Base-by-base conservation (phyloP, 2,888 invertebrate species). In the Chrysolina americana region DNA sequence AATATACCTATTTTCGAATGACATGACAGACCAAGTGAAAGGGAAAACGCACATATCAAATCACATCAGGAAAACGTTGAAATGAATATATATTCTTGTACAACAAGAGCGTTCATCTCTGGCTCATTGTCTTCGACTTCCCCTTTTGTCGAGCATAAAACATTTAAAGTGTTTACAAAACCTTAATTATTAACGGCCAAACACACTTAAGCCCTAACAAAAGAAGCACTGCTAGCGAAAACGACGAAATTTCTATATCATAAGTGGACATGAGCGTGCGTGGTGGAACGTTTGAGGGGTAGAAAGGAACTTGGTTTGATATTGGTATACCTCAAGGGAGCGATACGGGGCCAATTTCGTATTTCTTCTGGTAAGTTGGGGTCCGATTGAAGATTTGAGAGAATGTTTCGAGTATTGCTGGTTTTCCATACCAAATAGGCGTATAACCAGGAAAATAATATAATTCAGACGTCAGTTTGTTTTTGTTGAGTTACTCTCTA, bases 171-270 rank as follows among this genome's bases (percentile, higher is more conserved):
- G 86, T 86, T 86, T 86, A 85, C 86, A 85, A 84, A 86, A 86
- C 85, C 84, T 83, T 83, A 84, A 86, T 86, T 86, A 86, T 85
- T 86, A 86, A 86, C 86, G 86, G 86, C 81, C 85, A 85, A 86
- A 85, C 85, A 83, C 85, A 85, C 85, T 85, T 83, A 81, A 79
- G 73, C 41, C 65, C 9, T 71, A 74, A 84, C 84, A 85, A 84
- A 83, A 80, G 76, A 76, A 76, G 70, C 74, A 70, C 53, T 72
- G 71, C 68, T 48, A 56, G 48, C 63, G 53, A 75, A 36, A 68
- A 75, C 74, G 28, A 65, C 72, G 64, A 64, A 74, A 77, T 70
- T 75, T 74, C 73, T 77, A 41, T 73, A 72, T 74, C 63, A 75
- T 50, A 75, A 72, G 75, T 68, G 69, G 68, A 64, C 78, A 78